Evolutionary conservation across 2,113 vertebrate genomes (phyloP), one percentile per base, ranked within the genome.

Genomic region (Cyprinodon variegatus): DNA sequence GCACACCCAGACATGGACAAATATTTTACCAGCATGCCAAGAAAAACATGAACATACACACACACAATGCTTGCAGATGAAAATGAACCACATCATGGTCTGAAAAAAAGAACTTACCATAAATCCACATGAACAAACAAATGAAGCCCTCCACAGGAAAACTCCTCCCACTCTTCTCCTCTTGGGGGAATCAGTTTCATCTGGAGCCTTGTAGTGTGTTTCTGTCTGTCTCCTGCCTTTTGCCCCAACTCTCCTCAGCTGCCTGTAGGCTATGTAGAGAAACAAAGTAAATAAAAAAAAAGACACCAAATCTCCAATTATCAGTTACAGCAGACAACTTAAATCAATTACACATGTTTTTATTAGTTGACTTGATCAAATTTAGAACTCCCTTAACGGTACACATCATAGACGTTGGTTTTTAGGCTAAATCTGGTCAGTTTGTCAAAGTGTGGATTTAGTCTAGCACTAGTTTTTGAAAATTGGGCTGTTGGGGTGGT

Each of bases 1-100:
- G 69, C 65, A 80, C 50, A 48, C 4, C 67, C 63, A 83, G 68
- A 72, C 83, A 68, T 65, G 20, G 63, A 60, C 71, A 66, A 70
- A 66, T 37, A 53, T 59, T 38, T 76, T 17, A 62, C 50, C 36
- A 53, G 11, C 43, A 48, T 11, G 65, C 41, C 65, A n/a, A 46
- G 22, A 48, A 50, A 68, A 13, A 12, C 46, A 50, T 53, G 66
- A 38, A 68, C n/a, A 22, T 43, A 62, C 15, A 53, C 5, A n/a
- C 13, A 63, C 62, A 40, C n/a, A 65, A 17, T 64, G 22, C 45
- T 69, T 75, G 63, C 43, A 74, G 48, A 83, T 68, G 63, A 62
- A 79, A 68, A 69, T 60, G 50, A 36, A 65, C 81, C 77, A 80
- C 80, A 72, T 86, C 70, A 80, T 12, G 77, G 41, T 53, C 48